These are phyloP conservation scores for Anthopleura xanthogrammica DNA, from an alignment of 92 coral and sea anemone species.

Conservation along the genomic window DNA sequence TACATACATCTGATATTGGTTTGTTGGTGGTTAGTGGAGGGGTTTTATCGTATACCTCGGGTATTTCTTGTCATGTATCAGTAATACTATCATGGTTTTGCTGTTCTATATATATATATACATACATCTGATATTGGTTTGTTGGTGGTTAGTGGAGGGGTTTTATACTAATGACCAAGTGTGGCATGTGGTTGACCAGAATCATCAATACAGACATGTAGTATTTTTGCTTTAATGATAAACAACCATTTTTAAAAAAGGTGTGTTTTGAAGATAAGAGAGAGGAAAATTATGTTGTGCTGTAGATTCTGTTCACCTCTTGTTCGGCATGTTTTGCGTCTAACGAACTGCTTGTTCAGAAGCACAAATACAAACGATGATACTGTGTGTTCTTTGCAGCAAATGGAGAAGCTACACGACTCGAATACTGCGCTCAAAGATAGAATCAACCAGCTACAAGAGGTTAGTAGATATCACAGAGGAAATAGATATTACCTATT, in stretches of 20 bases:
- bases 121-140: neutral
- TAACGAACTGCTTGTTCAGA: neutral
- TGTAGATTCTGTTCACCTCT: neutral
- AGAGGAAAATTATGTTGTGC: neutral
- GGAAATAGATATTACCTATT: neutral
- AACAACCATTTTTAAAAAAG: neutral
- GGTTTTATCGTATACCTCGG: no score
- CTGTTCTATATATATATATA: neutral
- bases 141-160: neutral
- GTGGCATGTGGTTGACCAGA: neutral
- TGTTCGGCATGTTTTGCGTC: neutral
- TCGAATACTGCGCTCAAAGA: conserved; percentile 62
- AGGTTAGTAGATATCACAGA: neutral
- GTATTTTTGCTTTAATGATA: neutral
- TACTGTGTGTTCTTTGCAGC: conserved; percentile 32
- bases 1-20: neutral
- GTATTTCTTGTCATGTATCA: no score
- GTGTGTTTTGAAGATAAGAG: neutral
- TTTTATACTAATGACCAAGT: neutral
- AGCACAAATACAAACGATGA: neutral
- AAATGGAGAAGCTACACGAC: conserved; percentile 62
- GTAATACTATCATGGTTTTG: no score
- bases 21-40: neutral
- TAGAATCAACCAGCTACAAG: conserved; percentile 59
- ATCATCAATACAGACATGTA: neutral